Evolutionary conservation across 1,140 invertebrate species (phyloP).

Genomic region (Holotrichia oblita): DNA sequence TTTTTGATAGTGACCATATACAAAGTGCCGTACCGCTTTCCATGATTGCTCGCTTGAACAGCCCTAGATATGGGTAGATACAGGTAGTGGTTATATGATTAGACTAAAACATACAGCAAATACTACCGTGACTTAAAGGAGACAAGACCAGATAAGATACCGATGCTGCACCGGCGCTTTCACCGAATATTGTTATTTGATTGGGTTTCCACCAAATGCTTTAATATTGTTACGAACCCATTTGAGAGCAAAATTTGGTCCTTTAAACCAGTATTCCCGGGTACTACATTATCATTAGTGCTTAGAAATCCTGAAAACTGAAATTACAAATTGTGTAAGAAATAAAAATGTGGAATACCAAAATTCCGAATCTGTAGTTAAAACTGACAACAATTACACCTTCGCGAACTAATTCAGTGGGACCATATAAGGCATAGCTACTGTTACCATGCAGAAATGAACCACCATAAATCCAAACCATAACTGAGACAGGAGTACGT

Average conservation of each 20-base stretch:
- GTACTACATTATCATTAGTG: neutral
- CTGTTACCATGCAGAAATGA: neutral
- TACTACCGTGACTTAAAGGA: neutral
- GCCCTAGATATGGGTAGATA: neutral
- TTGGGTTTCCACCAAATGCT: slow-evolving; percentile 31
- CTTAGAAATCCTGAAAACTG: slow-evolving; percentile 10
- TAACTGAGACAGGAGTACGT: neutral
- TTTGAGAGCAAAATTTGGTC: slow-evolving; percentile 36
- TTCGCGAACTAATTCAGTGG: neutral
- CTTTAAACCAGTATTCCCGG: slow-evolving; percentile 25
- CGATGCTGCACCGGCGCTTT: slow-evolving; percentile 37
- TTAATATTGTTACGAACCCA: slow-evolving; percentile 38
- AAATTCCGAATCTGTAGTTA: slow-evolving; percentile 22
- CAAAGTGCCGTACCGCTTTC: slow-evolving; percentile 36
- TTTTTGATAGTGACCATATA: neutral
- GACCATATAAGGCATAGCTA: neutral
- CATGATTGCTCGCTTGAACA: slow-evolving; percentile 35
- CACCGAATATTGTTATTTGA: slow-evolving; percentile 36
- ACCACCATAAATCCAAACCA: slow-evolving; percentile 23
- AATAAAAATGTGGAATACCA: neutral
- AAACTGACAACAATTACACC: slow-evolving; percentile 12
- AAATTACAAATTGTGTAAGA: neutral
- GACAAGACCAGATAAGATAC: slow-evolving; percentile 24
- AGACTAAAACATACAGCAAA: no score
- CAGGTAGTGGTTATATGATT: no score